phyloP scores from a whole-genome alignment of 2,888 invertebrate genomes.

The Thera britannica region DNA sequence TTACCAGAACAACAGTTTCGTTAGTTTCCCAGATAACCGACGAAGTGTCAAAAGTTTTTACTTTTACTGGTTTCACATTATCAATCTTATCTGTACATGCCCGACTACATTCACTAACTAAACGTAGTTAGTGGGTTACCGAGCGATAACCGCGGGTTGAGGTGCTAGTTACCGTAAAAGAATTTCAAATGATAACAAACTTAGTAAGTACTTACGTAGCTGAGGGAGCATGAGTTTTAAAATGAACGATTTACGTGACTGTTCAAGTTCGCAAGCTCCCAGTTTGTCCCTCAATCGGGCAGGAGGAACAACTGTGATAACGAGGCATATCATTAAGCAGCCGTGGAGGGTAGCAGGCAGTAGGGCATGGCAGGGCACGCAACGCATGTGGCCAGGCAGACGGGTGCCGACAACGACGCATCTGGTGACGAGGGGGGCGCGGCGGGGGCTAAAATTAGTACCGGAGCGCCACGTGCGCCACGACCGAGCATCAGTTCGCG shows the following conservation, averaged over 20 bases:
- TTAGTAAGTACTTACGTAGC: not conserved
- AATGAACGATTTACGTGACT: not conserved
- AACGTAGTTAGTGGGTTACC: constrained; percentile 36
- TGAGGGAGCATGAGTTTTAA: not conserved
- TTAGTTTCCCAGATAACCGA: constrained; percentile 4
- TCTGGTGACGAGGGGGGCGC: constrained; percentile 81
- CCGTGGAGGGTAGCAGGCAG: constrained; percentile 72
- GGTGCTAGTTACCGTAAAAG: constrained; percentile 23
- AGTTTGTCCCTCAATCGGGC: constrained; percentile 22
- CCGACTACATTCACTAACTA: constrained; percentile 33
- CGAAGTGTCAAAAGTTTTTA: constrained; percentile 17
- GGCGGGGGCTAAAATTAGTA: constrained; percentile 86
- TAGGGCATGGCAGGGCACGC: constrained; percentile 75
- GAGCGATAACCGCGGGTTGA: constrained; percentile 33
- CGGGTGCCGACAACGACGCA: constrained; percentile 64
- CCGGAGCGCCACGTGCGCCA: constrained; percentile 82
- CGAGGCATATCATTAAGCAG: constrained; percentile 77
- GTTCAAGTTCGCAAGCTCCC: constrained; percentile 16
- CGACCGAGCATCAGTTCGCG: constrained; percentile 74
- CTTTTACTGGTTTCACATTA: constrained; percentile 26
- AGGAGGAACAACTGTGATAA: constrained; percentile 66
- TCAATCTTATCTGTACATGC: constrained; percentile 41
- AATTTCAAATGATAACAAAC: constrained; percentile 27
- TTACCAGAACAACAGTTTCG: not conserved
- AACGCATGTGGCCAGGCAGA: constrained; percentile 77